Evolutionary conservation across 2,888 invertebrate species (phyloP).

Genomic region (Nemapogon koenigi): DNA sequence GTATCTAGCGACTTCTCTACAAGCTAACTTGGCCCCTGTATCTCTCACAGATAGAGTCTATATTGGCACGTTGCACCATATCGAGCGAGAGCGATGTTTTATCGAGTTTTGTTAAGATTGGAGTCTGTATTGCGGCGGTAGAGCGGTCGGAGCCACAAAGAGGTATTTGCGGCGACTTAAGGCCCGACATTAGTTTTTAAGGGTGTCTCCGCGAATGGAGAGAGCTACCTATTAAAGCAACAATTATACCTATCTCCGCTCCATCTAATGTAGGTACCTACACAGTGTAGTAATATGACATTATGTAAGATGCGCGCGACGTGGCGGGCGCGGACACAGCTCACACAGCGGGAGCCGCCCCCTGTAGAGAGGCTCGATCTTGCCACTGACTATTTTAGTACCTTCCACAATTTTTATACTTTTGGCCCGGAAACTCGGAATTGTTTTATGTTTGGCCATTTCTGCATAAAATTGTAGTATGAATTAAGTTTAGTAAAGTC

Average conservation of each 20-base stretch:
- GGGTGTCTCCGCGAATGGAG: constrained; percentile 33
- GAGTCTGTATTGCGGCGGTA: constrained; percentile 32
- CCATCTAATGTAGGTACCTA: no score
- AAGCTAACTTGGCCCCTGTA: constrained; percentile 19
- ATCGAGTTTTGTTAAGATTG: no score
- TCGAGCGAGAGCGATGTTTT: no score
- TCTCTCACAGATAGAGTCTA: no score
- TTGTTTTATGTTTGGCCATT: not conserved
- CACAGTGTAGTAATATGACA: no score
- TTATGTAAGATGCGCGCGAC: not conserved
- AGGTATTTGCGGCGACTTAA: constrained; percentile 61
- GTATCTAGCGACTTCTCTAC: constrained; percentile 23
- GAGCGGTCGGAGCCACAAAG: constrained; percentile 50
- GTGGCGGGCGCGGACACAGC: not conserved
- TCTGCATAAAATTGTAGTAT: constrained; percentile 1
- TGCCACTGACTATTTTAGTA: constrained; percentile 4
- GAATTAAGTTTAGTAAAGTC: constrained; percentile 1
- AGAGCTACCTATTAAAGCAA: no score
- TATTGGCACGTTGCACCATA: no score
- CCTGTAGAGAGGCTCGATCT: constrained; percentile 5
- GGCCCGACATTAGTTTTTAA: constrained; percentile 63
- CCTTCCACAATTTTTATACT: constrained; percentile 4
- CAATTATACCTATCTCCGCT: no score
- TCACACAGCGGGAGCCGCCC: constrained; percentile 1
- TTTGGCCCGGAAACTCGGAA: constrained; percentile 5